phyloP scores from a whole-genome alignment of 2,888 invertebrate species.

The Sinotaia quadrata region DNA sequence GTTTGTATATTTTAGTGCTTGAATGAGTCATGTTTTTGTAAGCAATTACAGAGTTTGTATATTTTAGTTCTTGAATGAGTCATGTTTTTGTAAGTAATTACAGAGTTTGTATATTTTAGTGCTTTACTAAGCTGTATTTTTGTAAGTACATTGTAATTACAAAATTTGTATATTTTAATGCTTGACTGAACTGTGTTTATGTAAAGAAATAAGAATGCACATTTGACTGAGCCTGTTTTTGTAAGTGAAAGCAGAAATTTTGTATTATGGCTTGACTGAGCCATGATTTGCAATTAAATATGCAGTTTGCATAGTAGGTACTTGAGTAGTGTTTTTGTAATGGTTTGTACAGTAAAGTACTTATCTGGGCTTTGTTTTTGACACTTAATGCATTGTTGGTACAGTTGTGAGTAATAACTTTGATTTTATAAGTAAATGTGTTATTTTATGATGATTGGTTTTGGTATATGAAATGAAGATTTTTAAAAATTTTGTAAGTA shows the following conservation, averaged over 20 bases:
- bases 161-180: background rate
- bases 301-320: background rate
- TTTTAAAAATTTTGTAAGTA: no score
- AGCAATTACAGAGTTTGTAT: background rate
- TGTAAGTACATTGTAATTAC: background rate
- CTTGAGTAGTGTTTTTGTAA: no score
- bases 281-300: background rate
- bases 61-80: background rate
- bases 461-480: no score
- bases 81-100: background rate
- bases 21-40: background rate
- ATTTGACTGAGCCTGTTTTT: background rate
- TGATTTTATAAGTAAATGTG: no score
- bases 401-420: no score
- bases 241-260: background rate
- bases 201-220: conserved; percentile 55
- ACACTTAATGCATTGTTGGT: no score
- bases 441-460: no score
- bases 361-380: no score
- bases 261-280: background rate
- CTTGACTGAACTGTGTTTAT: conserved; percentile 36
- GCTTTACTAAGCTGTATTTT: background rate
- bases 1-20: background rate
- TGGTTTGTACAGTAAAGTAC: no score
- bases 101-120: background rate